These are phyloP conservation scores for Apus apus DNA, from an alignment of 2,113 vertebrate species.

Conservation along the genomic window DNA sequence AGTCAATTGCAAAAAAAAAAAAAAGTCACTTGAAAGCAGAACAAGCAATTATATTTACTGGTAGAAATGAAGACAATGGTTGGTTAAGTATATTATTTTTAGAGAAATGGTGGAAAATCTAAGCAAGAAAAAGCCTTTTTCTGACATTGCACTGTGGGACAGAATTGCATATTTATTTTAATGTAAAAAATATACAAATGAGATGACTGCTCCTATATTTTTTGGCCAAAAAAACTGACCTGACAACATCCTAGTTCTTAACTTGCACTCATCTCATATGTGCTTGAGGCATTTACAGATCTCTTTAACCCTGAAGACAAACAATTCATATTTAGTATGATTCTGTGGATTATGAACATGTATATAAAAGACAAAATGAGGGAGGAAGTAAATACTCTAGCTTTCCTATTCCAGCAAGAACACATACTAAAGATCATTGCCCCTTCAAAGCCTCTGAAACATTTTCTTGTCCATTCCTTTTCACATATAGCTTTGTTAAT, in stretches of 20 bases:
- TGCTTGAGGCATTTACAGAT: neutral
- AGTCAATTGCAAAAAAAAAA: neutral
- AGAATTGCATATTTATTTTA: neutral
- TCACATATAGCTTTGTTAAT: neutral
- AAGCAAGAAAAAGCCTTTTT: neutral
- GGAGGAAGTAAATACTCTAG: neutral
- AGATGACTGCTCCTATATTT: neutral
- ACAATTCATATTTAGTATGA: neutral
- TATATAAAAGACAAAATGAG: neutral
- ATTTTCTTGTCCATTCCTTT: neutral
- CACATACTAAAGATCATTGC: neutral
- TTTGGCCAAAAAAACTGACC: neutral
- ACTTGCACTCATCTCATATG: neutral
- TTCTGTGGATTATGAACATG: neutral
- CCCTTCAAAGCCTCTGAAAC: neutral
- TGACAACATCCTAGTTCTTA: neutral
- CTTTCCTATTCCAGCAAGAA: neutral
- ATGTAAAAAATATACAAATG: neutral
- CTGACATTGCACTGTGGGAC: neutral
- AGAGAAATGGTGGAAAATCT: neutral
- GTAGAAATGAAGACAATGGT: neutral
- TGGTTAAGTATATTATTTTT: neutral
- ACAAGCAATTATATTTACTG: neutral
- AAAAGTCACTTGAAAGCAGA: neutral
- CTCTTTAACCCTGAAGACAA: neutral